These are phyloP conservation scores for Acanthochromis polyacanthus DNA, from an alignment of 2,113 vertebrate genomes.

Conservation along the genomic window DNA sequence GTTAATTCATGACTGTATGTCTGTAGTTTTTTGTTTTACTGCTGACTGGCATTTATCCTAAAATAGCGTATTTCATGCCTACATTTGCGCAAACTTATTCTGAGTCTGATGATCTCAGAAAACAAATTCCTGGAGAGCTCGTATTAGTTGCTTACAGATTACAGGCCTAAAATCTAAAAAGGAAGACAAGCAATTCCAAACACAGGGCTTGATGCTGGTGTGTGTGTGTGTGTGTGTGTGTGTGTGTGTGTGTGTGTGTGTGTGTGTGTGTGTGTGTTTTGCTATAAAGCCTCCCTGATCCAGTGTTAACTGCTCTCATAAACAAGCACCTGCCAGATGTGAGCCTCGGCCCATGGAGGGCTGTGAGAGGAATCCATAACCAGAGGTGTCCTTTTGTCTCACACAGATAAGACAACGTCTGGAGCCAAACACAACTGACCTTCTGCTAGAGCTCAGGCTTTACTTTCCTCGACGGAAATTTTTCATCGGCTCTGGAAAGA, in stretches of 20 bases:
- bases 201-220: background rate
- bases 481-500: slow-evolving; percentile 4
- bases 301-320: slow-evolving; percentile 75
- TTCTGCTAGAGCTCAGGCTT: slow-evolving; percentile 41
- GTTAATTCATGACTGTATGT: no score
- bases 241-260: slow-evolving; percentile 20
- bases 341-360: slow-evolving; percentile 64
- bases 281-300: slow-evolving; percentile 62
- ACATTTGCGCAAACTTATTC: no score
- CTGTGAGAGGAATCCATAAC: slow-evolving; percentile 67
- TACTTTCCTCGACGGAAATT: slow-evolving; percentile 30
- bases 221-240: background rate
- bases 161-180: background rate
- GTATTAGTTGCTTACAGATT: background rate
- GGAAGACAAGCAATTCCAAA: slow-evolving; percentile 1
- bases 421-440: slow-evolving; percentile 46
- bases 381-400: slow-evolving; percentile 46
- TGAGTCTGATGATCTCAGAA: background rate
- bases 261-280: slow-evolving; percentile 27
- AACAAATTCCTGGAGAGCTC: background rate
- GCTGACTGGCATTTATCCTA: no score
- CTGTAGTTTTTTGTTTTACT: no score
- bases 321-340: slow-evolving; percentile 74
- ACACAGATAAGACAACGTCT: slow-evolving; percentile 34
- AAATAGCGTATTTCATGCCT: no score